Evolutionary conservation across 35 echinoderm and acorn worm species (phyloP), one percentile per base, ranked within the genome.

Genomic region (Ptychodera flava): DNA sequence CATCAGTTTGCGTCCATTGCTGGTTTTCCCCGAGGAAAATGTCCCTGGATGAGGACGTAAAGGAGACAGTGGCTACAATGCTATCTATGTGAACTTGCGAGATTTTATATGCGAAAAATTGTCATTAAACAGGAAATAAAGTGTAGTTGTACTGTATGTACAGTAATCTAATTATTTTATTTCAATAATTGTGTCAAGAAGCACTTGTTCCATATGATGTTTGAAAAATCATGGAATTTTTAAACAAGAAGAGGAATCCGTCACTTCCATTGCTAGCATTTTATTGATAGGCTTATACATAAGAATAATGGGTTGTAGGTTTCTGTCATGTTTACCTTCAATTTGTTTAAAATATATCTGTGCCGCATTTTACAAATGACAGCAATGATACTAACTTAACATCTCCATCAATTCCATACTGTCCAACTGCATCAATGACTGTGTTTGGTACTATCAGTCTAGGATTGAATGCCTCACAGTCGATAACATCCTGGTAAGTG

Each of bases 361-460:
- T 29, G n/a, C 1, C 6, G 1, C 22, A 28, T 76, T 14, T 79
- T 79, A 78, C n/a, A 78, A 76, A 77, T 77, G 31, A 30, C 35
- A 76, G 77, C 1, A 30, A 86, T 32, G 12, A 76, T 31, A 78
- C 1, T 52, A 32, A 27, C 12, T 86, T 15, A 28, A 78, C n/a
- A 32, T 76, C 77, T 27, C 78, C 31, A 34, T 33, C 29, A 15
- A 36, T 32, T 1, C 0, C 1, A 34, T 35, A 33, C 0, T 35
- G 34, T 16, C 35, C 78, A 37, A 36, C 35, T 28, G 33, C 45
- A 77, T 89, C 88, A 29, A 89, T 89, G 16, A 89, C 88, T 77
- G 77, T 37, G 31, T 79, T 33, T 14, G 86, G 86, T 36, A 29
- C 36, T 82, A 34, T 33, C 1, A 33, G 30, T 33, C 75, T 31